phyloP scores from a whole-genome alignment of 2,888 invertebrate species.

The Ormyrus nitidulus region DNA sequence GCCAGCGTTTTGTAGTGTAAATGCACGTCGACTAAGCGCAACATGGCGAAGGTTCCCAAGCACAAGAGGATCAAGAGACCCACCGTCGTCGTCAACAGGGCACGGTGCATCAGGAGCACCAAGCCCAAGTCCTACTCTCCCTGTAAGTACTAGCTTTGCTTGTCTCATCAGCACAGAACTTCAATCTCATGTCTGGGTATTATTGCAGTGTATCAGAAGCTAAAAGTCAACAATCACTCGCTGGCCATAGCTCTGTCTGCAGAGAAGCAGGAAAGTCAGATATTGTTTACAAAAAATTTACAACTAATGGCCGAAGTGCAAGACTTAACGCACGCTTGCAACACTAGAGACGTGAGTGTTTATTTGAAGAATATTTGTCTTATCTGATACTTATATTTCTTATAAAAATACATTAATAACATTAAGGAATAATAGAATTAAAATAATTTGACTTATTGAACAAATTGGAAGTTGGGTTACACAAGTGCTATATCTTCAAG shows the following conservation, averaged over 20 bases:
- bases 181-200: not conserved
- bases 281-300: slow-evolving; percentile 66
- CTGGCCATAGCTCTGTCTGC: slow-evolving; percentile 68
- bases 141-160: slow-evolving; percentile 60
- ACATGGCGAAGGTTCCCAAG: slow-evolving; percentile 66
- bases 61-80: slow-evolving; percentile 64
- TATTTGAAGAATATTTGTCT: not conserved
- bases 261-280: slow-evolving; percentile 67
- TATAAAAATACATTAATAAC: too few relatives aligned
- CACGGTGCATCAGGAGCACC: slow-evolving; percentile 58
- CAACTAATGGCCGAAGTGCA: slow-evolving; percentile 65
- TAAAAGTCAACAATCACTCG: slow-evolving; percentile 67
- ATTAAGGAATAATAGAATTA: too few relatives aligned
- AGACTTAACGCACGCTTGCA: slow-evolving; percentile 64
- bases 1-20: too few relatives aligned
- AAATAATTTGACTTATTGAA: too few relatives aligned
- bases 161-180: not conserved
- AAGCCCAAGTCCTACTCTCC: slow-evolving; percentile 62
- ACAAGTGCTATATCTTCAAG: too few relatives aligned
- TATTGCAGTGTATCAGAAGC: slow-evolving; percentile 66
- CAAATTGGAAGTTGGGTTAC: too few relatives aligned
- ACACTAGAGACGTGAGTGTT: slow-evolving; percentile 65
- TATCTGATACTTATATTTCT: not conserved
- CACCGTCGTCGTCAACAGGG: slow-evolving; percentile 62
- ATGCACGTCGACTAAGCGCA: not conserved